These are phyloP conservation scores for Diachrysia chrysitis DNA, from an alignment of 2,888 invertebrate species.

Conservation along the genomic window DNA sequence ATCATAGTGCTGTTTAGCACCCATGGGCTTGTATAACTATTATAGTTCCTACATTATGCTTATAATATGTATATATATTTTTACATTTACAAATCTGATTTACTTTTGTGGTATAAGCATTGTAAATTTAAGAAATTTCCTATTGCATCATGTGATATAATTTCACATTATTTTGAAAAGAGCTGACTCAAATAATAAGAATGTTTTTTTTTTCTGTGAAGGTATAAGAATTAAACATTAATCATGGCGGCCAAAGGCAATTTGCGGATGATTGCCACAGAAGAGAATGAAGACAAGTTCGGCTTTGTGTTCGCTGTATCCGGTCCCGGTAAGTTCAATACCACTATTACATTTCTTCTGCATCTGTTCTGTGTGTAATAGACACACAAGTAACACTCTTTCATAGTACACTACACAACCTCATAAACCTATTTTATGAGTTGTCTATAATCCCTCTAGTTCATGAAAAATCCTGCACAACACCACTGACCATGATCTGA, in stretches of 20 bases:
- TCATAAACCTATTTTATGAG: background rate
- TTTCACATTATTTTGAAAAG: too few relatives aligned
- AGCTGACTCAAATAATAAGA: background rate
- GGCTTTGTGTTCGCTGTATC: conserved; percentile 99
- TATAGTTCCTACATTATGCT: background rate
- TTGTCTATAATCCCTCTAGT: too few relatives aligned
- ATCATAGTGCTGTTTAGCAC: background rate
- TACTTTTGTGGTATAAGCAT: too few relatives aligned
- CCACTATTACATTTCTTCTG: background rate
- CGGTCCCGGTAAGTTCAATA: conserved; percentile 95
- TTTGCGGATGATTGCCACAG: conserved; percentile 93
- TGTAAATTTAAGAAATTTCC: too few relatives aligned
- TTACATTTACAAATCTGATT: too few relatives aligned
- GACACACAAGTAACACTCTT: background rate
- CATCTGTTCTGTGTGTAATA: background rate
- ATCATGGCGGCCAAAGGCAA: conserved; percentile 89
- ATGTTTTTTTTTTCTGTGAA: conserved; percentile 47
- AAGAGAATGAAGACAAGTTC: conserved; percentile 95
- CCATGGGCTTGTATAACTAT: background rate
- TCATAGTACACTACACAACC: background rate
- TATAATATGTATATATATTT: background rate
- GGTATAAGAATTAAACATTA: conserved; percentile 72
- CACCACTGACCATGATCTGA: too few relatives aligned
- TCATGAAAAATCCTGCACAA: too few relatives aligned
- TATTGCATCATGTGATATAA: too few relatives aligned